Percentiles rank a stretch among this genome's conserved stretches.
phyloP scores from a whole-genome alignment of 1,140 invertebrate species.

The Papilio helenus region DNA sequence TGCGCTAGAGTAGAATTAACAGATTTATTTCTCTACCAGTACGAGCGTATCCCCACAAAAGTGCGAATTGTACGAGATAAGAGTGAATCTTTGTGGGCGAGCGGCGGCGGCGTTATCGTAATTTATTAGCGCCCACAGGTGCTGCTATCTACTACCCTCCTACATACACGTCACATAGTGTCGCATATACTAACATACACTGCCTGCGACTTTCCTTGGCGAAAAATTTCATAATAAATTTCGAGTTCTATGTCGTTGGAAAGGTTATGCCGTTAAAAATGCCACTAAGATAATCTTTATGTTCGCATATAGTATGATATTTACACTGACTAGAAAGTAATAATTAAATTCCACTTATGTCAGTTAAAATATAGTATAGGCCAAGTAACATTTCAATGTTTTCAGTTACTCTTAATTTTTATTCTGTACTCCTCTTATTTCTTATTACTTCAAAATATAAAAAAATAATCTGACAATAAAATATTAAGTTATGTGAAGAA shows the following conservation, averaged over 20 bases:
- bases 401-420: no score
- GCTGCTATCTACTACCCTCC: neutral
- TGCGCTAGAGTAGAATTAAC: neutral
- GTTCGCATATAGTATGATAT: no score
- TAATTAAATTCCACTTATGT: no score
- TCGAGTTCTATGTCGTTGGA: no score
- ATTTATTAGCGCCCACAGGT: constrained; percentile 58
- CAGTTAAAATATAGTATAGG: no score
- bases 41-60: constrained; percentile 51
- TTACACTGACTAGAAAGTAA: no score
- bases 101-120: constrained; percentile 52
- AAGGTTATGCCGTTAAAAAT: no score
- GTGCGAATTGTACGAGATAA: constrained; percentile 55
- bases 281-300: no score
- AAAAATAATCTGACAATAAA: neutral
- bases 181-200: neutral
- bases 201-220: neutral
- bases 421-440: no score
- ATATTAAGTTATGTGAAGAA: neutral
- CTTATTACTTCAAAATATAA: no score
- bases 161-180: constrained; percentile 1
- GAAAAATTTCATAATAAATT: neutral
- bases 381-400: no score
- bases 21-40: constrained; percentile 41
- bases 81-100: constrained; percentile 48